Evolutionary conservation across 2,113 vertebrate genomes (phyloP), one percentile per base, ranked within the genome.

Genomic region (Neotragus pygmaeus): DNA sequence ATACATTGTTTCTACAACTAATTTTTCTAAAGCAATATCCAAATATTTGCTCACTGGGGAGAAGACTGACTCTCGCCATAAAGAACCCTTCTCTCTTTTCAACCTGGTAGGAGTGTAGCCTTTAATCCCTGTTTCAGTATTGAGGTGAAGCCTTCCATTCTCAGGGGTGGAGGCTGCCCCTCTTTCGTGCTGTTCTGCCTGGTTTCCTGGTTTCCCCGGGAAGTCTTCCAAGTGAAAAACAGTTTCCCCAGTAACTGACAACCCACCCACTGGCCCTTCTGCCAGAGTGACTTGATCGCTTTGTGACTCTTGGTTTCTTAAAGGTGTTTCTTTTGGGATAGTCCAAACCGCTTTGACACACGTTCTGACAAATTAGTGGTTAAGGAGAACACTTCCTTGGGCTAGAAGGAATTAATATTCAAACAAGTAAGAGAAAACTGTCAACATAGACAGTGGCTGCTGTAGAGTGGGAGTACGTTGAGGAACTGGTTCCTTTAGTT

Each of bases 191-290:
- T 60, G 39, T 89, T 90, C 96, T 83, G 66, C 93, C 84, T 0
- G 5, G 91, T 93, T 64, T 96, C 80, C 93, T 78, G 58, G 90
- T 90, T 83, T 64, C 90, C 88, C 86, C 92, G 75, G 96, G 97
- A 89, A 49, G 43, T 94, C 93, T 96, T 98, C 60, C 93, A 90
- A 96, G 96, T 85, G 91, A 86, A 97, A 88, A 97, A 51, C 0
- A 0, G 90, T 62, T 92, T 95, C 97, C n/a, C 96, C 95, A 85
- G 49, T 96, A 96, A 84, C 89, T 6, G 0, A 73, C 3, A 17
- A 73, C 43, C 83, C 84, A 36, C 83, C 39, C 11, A 33, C 58
- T 64, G 84, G 39, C 13, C 73, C 62, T 47, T 93, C 89, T 93
- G 25, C 66, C 8, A 25, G 83, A 91, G 64, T 0, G 0, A 89